Base-by-base conservation (phyloP, 2,797 vertebrate species). In the Coregonus suidteri region DNA sequence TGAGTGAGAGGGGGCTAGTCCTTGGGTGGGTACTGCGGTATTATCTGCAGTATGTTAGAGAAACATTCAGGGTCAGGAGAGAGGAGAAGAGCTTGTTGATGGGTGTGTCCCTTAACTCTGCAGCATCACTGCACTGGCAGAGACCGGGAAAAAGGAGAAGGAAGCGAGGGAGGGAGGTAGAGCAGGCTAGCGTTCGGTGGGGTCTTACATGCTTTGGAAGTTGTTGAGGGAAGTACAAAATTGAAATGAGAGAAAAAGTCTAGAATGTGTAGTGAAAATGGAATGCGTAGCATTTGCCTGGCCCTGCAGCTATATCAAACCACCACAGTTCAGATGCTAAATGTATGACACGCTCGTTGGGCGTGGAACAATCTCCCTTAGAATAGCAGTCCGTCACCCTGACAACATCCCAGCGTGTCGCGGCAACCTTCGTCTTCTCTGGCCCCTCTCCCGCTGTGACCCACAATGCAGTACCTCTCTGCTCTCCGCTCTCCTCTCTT, bases 91-190 rank as follows among this genome's bases (percentile, higher is more conserved):
- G 77, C 18, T 20, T 41, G 35, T 62, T 62, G 68, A 82, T 88
- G 90, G 92, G 91, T 88, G 90, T 92, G 91, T 89, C 90, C 88
- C 77, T 30, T 69, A 71, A 51, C 75, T 82, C 91, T 93, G 91
- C 92, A 91, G 91, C 87, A 90, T 85, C 84, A 18, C 88, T 87
- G 89, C 88, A 87, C 81, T 83, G 74, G 83, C 83, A 82, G 77
- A 83, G 84, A 78, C 34, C 31, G 47, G 25, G 41, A 62, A 73
- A 6, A 30, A 83, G 67, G 84, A 76, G 69, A 30, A 81, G 56
- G 84, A 75, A 84, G 77, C 25, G 75, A 62, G 79, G 74, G 78
- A 82, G 79, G 73, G 77, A 77, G 81, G 59, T 37, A 52, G 74
- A 25, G 37, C 75, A 77, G 80, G 75, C 25, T 59, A 14, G 47